A percentile compares a stretch with the other conserved stretches of the same genome.
phyloP scores from a whole-genome alignment of 2,888 invertebrate species.

The Acanthopleura granulata region DNA sequence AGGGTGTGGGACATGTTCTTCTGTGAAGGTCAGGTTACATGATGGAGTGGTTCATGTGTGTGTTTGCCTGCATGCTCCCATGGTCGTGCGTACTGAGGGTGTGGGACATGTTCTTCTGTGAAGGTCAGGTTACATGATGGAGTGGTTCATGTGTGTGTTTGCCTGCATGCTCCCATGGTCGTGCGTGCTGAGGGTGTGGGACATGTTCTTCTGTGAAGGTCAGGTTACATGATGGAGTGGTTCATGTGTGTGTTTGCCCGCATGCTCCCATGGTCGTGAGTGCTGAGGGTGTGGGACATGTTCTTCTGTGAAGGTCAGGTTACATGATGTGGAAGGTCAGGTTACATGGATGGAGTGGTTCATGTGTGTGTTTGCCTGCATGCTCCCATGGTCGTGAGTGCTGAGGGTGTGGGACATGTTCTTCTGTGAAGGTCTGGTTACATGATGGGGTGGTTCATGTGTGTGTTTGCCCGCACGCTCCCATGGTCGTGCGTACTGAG shows the following conservation, averaged over 20 bases:
- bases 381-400: too few species aligned
- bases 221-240: slow-evolving; percentile 3
- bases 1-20: too few species aligned
- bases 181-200: too few species aligned
- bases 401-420: too few species aligned
- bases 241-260: not conserved
- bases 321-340: not conserved
- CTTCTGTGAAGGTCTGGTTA: slow-evolving; percentile 84
- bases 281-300: too few species aligned
- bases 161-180: not conserved
- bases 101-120: too few species aligned
- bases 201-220: slow-evolving; percentile 97
- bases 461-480: not conserved
- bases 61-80: not conserved
- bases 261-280: too few species aligned
- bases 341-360: not conserved
- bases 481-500: too few species aligned
- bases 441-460: not conserved
- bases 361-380: not conserved
- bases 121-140: slow-evolving; percentile 75
- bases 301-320: slow-evolving; percentile 86
- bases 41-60: not conserved
- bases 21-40: slow-evolving; percentile 82
- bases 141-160: not conserved
- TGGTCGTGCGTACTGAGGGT: too few species aligned